Percentiles rank a stretch among this genome's conserved stretches.
These are phyloP conservation scores for Alouatta palliata DNA, from an alignment of 2,113 vertebrate genomes.

Conservation along the genomic window DNA sequence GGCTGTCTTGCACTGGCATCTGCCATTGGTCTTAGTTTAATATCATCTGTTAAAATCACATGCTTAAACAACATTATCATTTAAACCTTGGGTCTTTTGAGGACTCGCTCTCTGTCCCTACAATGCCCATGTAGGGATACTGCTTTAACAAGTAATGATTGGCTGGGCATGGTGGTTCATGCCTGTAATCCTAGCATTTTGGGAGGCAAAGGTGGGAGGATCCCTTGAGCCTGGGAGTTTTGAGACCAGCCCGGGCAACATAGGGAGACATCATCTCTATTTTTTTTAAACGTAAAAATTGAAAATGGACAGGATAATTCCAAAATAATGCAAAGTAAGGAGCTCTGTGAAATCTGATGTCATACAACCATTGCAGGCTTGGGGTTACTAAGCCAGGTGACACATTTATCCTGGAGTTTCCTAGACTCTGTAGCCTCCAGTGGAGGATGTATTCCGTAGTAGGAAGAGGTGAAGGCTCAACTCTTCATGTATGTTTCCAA, in stretches of 20 bases:
- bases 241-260: no score
- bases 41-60: neutral
- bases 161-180: no score
- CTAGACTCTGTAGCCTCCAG: neutral
- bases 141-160: neutral
- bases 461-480: neutral
- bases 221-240: no score
- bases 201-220: no score
- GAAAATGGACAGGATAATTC: neutral
- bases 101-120: neutral
- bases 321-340: neutral
- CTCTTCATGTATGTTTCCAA: neutral
- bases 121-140: no score
- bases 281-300: neutral
- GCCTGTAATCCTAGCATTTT: no score
- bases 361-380: neutral
- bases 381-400: neutral
- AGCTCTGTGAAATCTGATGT: neutral
- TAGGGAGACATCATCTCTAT: neutral
- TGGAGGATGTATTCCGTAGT: neutral
- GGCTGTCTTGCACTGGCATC: neutral
- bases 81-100: conserved; percentile 1
- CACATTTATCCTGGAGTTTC: neutral
- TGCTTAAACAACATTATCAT: neutral
- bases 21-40: neutral